Evolutionary conservation across 2,888 invertebrate species (phyloP), one percentile per base, ranked within the genome.

Genomic region (Hofmannophila pseudospretella): DNA sequence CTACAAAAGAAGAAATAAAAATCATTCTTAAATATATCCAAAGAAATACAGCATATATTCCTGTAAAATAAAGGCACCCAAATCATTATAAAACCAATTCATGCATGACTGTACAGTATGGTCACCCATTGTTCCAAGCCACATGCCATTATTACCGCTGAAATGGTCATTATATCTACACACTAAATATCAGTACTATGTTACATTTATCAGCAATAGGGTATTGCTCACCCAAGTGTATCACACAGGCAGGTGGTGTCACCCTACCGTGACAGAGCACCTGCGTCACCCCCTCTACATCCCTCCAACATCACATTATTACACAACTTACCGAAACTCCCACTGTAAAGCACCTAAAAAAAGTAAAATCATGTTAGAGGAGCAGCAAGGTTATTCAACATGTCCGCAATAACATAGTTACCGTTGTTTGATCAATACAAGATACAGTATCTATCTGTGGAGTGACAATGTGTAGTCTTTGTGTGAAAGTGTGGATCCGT

Each of bases 371-470:
- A 7, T 23, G n/a, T 23, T 23, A 23, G 23, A 23, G 23, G 7
- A 5, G 44, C 50, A 47, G 55, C 51, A 54, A 56, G 58, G 41
- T 53, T 53, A 50, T 43, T 49, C 51, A 58, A 61, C 53, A 58
- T 52, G 52, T 55, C 58, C 53, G 49, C 49, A 51, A 51, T 52
- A 49, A 58, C 80, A 65, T 81, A 77, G 84, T 58, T 58, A 84
- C 80, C 39, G 66, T 67, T 76, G 78, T 82, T 85, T 68, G 75
- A 86, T 85, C 85, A 85, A 86, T 86, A 85, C 62, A 54, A 59
- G 52, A 62, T 63, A 52, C 58, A 49, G 57, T 63, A 62, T 59
- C 60, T 59, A 51, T 53, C 64, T 60, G 67, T 67, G 56, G 51
- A 53, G 51, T 58, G 58, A 68, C 61, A 71, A 80, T 77, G 74